Base-by-base conservation (phyloP, 2,888 invertebrate genomes). In the Troides oblongomaculatus region DNA sequence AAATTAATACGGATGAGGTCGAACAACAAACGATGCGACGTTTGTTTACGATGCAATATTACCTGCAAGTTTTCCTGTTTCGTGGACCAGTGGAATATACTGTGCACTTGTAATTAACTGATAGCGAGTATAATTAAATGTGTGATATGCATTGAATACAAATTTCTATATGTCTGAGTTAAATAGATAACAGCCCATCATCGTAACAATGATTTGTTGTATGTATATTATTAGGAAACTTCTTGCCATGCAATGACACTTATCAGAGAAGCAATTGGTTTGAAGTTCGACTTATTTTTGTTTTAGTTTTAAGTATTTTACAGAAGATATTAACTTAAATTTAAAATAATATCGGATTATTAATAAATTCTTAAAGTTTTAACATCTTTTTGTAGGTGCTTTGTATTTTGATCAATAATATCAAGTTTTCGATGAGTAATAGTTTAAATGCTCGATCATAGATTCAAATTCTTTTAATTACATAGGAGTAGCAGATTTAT, bases 61-160 rank as follows among this genome's bases (percentile, higher is more conserved):
- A 70, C 66, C 67, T 75, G 70, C 72, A 71, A 66, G 73, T 76
- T 76, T 77, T 77, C 75, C 77, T 75, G 74, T 70, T 73, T 62
- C 70, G 72, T 73, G 62, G 72, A 73, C 72, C 67, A 72, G 66
- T 64, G 69, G 74, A 72, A 71, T 68, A 69, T 66, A 50, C 62
- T 72, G 68, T 74, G 73, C 74, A 74, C 72, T 69, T 70, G 68
- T 69, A 70, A 68, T 71, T 71, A 60, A 64, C 64, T 67, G 70
- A 70, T 70, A 70, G 64, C 63, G 64, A 57, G 66, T 59, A 70
- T 66, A 70, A 70, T 70, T 70, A 67, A 70, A 56, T 56, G 59
- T 66, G 63, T 62, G 66, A 66, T 66, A 62, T 64, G 43, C 62
- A 53, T 46, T 64, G 70, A 66, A 64, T 70, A 70, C 67, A 70